Conservation (phyloP, 2,888 invertebrate genomes). For the Tridacna gigas region DNA sequence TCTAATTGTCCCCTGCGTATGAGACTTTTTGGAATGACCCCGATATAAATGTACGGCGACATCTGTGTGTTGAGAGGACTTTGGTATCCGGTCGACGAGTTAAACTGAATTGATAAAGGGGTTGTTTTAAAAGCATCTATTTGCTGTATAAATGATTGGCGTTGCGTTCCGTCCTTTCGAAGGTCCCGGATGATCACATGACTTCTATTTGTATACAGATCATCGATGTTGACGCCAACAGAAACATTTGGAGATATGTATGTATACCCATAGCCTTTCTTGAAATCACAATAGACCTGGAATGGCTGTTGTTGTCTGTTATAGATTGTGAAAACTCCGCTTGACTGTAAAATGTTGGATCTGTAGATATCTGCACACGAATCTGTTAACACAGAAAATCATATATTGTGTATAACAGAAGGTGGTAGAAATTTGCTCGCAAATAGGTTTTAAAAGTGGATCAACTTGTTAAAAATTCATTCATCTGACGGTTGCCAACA, state of each 20-base stretch:
- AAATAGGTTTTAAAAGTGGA: too few relatives aligned
- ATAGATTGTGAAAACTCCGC: conserved; percentile 54
- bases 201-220: conserved; percentile 53
- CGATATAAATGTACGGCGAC: conserved; percentile 62
- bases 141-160: conserved; percentile 54
- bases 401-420: too few relatives aligned
- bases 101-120: conserved; percentile 54
- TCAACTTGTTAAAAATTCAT: too few relatives aligned
- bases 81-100: conserved; percentile 46
- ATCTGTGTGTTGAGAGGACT: conserved; percentile 44
- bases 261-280: conserved; percentile 64
- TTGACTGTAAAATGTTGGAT: conserved; percentile 31
- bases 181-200: conserved; percentile 58
- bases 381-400: too few relatives aligned
- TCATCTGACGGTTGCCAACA: too few relatives aligned
- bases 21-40: conserved; percentile 41
- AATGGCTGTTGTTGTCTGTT: conserved; percentile 56
- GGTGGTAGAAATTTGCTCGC: too few relatives aligned
- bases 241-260: conserved; percentile 49
- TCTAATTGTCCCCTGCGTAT: conserved; percentile 20
- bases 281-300: conserved; percentile 64
- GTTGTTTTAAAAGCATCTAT: conserved; percentile 38
- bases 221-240: conserved; percentile 55
- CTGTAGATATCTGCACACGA: conserved; percentile 63
- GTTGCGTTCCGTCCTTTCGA: conserved; percentile 46